Conservation (phyloP, 1,140 invertebrate species). For the Olivierus martensii region DNA sequence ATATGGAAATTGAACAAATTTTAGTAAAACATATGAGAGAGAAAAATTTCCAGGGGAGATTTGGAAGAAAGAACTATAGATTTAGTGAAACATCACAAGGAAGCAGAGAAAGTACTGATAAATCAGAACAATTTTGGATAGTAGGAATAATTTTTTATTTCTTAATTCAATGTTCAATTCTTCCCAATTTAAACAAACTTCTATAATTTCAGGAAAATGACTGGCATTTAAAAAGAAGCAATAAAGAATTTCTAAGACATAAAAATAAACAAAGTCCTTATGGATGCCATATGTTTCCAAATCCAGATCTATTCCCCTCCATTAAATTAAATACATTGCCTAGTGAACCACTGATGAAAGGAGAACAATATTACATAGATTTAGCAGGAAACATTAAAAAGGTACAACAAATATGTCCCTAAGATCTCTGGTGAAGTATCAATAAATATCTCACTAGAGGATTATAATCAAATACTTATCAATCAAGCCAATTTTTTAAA, state of each 20-base stretch:
- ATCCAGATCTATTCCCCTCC: conserved; percentile 63
- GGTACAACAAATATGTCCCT: too few relatives aligned
- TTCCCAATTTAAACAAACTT: background rate
- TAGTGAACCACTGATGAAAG: conserved; percentile 64
- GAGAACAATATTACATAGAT: conserved; percentile 91
- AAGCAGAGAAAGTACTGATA: too few relatives aligned
- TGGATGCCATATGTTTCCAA: conserved; percentile 65
- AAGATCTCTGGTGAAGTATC: too few relatives aligned
- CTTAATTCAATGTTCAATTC: background rate
- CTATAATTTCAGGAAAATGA: background rate
- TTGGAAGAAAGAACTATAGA: background rate
- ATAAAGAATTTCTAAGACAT: too few relatives aligned
- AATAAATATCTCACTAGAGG: too few relatives aligned
- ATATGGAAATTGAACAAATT: conserved; percentile 63
- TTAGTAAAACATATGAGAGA: conserved; percentile 26
- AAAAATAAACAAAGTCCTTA: conserved; percentile 46
- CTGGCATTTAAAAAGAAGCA: too few relatives aligned
- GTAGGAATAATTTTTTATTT: background rate
- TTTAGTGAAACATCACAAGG: too few relatives aligned
- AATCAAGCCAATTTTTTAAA: too few relatives aligned
- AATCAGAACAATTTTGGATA: too few relatives aligned
- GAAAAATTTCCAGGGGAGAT: background rate
- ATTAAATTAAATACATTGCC: conserved; percentile 70
- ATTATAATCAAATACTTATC: too few relatives aligned
- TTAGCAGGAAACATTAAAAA: conserved; percentile 92